Percentiles rank a stretch among this genome's conserved stretches.
Evolutionary conservation across 2,113 vertebrate genomes (phyloP).

Genomic region (Lasiurus cinereus): DNA sequence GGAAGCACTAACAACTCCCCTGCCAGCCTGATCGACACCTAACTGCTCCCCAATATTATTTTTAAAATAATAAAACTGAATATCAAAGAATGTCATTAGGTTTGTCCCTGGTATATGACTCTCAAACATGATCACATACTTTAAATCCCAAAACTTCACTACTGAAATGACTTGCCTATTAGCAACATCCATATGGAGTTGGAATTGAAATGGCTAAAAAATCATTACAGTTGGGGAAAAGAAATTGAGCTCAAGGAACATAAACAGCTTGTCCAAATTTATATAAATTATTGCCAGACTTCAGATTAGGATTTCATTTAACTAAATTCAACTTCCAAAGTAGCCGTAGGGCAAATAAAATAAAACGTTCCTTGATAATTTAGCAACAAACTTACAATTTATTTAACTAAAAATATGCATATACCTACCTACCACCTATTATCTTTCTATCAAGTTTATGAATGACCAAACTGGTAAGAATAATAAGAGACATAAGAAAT

Average conservation of each 20-base stretch:
- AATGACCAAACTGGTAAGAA: background rate
- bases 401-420: background rate
- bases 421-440: background rate
- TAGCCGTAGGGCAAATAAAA: conserved; percentile 16
- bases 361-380: background rate
- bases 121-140: background rate
- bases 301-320: conserved; percentile 14
- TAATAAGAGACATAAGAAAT: background rate
- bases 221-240: background rate
- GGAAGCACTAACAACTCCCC: background rate
- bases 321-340: background rate
- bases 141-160: background rate
- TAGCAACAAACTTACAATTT: background rate
- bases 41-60: background rate
- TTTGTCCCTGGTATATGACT: background rate
- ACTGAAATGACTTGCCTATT: background rate
- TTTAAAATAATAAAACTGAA: conserved; percentile 44
- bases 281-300: conserved; percentile 32
- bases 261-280: conserved; percentile 39
- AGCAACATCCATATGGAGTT: background rate
- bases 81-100: background rate
- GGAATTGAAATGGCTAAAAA: background rate
- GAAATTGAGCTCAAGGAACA: conserved; percentile 1
- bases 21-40: too few relatives aligned
- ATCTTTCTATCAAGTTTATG: background rate